Evolutionary conservation across 2,113 vertebrate genomes (phyloP).

Genomic region (Natator depressus): DNA sequence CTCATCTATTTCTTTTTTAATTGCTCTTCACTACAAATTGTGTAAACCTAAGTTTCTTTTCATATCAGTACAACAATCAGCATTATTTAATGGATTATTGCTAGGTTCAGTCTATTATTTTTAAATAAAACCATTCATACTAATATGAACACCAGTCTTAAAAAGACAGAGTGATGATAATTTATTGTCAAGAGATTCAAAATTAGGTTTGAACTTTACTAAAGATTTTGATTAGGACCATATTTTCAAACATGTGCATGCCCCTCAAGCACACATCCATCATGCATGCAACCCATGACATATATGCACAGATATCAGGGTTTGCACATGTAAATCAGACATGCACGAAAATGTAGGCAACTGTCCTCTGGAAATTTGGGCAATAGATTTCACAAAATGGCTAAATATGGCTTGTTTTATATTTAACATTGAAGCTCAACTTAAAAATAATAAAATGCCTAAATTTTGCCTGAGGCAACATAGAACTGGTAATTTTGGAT

Average conservation of each 20-base stretch:
- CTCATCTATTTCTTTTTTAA: not conserved
- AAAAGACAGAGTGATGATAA: not conserved
- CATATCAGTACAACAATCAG: not conserved
- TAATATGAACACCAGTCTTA: not conserved
- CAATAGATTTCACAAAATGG: fast-evolving
- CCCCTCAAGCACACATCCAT: not conserved
- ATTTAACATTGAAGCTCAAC: not conserved
- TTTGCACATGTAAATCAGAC: not conserved
- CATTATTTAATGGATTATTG: not conserved
- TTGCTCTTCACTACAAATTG: not conserved
- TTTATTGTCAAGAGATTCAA: not conserved
- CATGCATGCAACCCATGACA: not conserved
- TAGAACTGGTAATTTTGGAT: not conserved
- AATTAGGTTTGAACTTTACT: not conserved
- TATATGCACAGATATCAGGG: not conserved
- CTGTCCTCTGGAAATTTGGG: not conserved
- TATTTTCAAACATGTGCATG: fast-evolving
- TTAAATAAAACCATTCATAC: not conserved
- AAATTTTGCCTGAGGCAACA: not conserved
- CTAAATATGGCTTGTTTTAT: not conserved
- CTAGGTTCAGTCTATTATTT: not conserved
- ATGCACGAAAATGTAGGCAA: not conserved
- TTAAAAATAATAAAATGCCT: not conserved
- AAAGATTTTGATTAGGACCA: not conserved
- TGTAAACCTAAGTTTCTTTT: not conserved